Conservation (phyloP, 2,888 invertebrate genomes). For the Phoenoteleia sp. region DNA sequence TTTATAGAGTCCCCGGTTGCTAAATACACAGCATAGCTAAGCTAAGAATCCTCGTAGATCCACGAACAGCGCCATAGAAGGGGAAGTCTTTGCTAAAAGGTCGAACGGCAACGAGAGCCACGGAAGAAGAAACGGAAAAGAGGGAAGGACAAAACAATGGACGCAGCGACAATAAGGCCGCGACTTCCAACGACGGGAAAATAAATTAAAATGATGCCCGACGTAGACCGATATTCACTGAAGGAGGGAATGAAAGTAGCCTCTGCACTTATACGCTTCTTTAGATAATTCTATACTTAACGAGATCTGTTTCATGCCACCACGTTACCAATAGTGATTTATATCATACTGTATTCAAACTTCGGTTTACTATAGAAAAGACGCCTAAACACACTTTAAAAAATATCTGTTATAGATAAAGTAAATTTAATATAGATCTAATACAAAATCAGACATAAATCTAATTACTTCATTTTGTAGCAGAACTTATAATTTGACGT, state of each 20-base stretch:
- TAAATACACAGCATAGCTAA: slow-evolving; percentile 57
- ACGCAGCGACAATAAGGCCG: slow-evolving; percentile 82
- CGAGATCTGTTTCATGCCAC: slow-evolving; percentile 48
- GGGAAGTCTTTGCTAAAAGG: slow-evolving; percentile 44
- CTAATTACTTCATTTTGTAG: too few relatives aligned
- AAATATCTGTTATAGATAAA: too few relatives aligned
- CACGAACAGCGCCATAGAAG: slow-evolving; percentile 32
- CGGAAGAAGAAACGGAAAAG: slow-evolving; percentile 62
- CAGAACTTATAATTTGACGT: too few relatives aligned
- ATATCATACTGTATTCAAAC: slow-evolving; percentile 19
- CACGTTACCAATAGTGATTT: background rate
- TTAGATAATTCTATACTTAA: slow-evolving; percentile 46
- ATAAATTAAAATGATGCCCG: slow-evolving; percentile 80
- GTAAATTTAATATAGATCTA: too few relatives aligned
- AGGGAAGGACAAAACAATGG: slow-evolving; percentile 82
- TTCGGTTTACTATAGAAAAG: too few relatives aligned
- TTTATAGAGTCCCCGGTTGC: slow-evolving; percentile 20
- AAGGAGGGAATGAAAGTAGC: slow-evolving; percentile 30
- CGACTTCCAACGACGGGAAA: slow-evolving; percentile 75
- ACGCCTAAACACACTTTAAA: too few relatives aligned
- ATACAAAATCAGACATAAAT: too few relatives aligned
- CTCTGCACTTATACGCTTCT: slow-evolving; percentile 21
- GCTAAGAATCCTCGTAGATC: slow-evolving; percentile 50
- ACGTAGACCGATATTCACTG: slow-evolving; percentile 57
- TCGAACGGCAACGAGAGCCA: slow-evolving; percentile 55